phyloP scores from a whole-genome alignment of 1,140 invertebrate genomes.

The Drosophila arawakana region DNA sequence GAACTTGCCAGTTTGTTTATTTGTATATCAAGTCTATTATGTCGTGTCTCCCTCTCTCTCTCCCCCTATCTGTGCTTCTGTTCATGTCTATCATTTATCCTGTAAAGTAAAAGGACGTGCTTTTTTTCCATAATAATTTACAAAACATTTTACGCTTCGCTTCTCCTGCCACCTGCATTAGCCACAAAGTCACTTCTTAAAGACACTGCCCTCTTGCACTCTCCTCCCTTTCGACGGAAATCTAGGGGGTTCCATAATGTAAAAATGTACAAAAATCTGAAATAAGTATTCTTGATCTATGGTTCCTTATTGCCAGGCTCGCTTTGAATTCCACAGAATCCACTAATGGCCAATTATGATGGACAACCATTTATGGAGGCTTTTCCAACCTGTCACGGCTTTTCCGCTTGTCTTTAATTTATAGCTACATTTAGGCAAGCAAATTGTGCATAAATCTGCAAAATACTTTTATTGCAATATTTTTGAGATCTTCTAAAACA shows the following conservation, averaged over 20 bases:
- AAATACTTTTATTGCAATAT: neutral
- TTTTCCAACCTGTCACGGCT: conserved; percentile 3
- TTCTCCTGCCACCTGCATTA: conserved; percentile 77
- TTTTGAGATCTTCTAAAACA: neutral
- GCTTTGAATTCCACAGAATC: conserved; percentile 4
- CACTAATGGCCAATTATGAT: conserved; percentile 39
- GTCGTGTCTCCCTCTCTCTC: neutral
- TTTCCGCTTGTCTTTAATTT: neutral
- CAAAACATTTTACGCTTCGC: conserved; percentile 77
- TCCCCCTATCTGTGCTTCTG: neutral
- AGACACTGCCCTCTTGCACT: neutral
- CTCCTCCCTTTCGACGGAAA: neutral
- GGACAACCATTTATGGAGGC: conserved; percentile 13
- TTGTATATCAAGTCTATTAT: conserved; percentile 42
- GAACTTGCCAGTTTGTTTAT: conserved; percentile 56
- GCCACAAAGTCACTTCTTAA: conserved; percentile 69
- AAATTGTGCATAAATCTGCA: neutral
- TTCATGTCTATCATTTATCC: too few relatives aligned
- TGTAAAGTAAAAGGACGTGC: conserved; percentile 14
- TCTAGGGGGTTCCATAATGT: conserved; percentile 47
- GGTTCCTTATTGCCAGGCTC: conserved; percentile 1
- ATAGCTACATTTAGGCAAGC: neutral
- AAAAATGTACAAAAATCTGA: conserved; percentile 42
- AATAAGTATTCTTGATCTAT: conserved; percentile 53
- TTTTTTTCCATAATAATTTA: conserved; percentile 66